A percentile compares a stretch with the other conserved stretches of the same genome.
Conservation (phyloP, 1,140 invertebrate species). For the Aphidius ervi region DNA sequence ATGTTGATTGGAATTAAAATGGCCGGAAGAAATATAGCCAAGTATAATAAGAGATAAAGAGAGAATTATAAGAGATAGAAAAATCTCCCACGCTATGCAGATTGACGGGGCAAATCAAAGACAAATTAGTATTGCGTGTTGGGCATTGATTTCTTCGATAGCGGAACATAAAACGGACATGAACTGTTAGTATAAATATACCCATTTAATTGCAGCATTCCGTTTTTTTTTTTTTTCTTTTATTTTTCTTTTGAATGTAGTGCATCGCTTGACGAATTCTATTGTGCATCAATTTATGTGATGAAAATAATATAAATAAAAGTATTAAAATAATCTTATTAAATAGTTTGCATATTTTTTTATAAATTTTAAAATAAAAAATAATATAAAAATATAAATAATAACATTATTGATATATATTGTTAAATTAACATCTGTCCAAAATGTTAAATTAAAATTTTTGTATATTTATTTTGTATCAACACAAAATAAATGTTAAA, state of each 20-base stretch:
- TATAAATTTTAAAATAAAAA: too few species aligned
- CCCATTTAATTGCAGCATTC: constrained; percentile 8
- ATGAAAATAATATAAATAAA: too few species aligned
- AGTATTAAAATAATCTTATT: too few species aligned
- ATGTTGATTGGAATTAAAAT: background rate
- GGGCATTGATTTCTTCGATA: constrained; percentile 51
- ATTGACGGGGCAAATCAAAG: constrained; percentile 46
- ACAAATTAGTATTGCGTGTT: constrained; percentile 54
- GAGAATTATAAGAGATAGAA: background rate
- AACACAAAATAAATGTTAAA: too few species aligned
- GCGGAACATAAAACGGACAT: constrained; percentile 36
- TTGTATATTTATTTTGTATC: too few species aligned
- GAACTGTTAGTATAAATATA: constrained; percentile 41
- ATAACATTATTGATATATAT: too few species aligned
- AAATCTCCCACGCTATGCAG: constrained; percentile 46
- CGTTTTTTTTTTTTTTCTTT: background rate
- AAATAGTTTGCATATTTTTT: too few species aligned
- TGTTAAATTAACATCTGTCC: too few species aligned
- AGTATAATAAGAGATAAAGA: background rate
- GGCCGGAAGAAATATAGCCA: background rate
- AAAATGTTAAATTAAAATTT: too few species aligned
- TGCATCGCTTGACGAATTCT: too few species aligned
- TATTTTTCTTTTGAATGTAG: background rate
- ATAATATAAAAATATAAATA: too few species aligned
- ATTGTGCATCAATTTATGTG: too few species aligned